phyloP scores from a whole-genome alignment of 2,797 vertebrate genomes.

The Periophthalmus magnuspinnatus region DNA sequence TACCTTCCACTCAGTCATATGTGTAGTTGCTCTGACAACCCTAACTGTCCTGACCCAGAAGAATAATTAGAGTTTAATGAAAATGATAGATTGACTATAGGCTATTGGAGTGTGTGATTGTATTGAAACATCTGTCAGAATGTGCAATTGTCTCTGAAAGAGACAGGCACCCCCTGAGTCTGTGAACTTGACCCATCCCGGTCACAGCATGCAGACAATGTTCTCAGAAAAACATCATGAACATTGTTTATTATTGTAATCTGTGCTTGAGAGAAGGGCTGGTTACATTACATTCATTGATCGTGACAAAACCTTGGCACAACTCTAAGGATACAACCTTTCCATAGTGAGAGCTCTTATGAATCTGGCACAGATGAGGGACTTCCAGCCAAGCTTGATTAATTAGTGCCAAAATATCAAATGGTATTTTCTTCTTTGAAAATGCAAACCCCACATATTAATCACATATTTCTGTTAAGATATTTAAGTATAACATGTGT shows the following conservation, averaged over 20 bases:
- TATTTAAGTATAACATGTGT: not conserved
- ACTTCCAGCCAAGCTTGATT: constrained; percentile 48
- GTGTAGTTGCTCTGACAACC: constrained; percentile 46
- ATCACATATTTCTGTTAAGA: not conserved
- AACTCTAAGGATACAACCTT: constrained; percentile 49
- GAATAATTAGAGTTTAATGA: constrained; percentile 49
- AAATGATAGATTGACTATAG: constrained; percentile 61
- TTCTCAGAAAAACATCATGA: constrained; percentile 14
- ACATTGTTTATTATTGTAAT: constrained; percentile 2
- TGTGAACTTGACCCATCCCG: constrained; percentile 32
- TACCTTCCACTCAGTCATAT: constrained; percentile 58
- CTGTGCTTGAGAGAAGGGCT: not conserved
- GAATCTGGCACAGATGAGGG: constrained; percentile 58
- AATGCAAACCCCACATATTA: constrained; percentile 24
- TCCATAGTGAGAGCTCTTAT: constrained; percentile 62
- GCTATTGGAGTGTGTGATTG: constrained; percentile 70
- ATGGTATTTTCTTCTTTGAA: constrained; percentile 39
- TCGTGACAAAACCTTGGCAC: constrained; percentile 50
- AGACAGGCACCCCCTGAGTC: constrained; percentile 62
- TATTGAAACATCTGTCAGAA: constrained; percentile 69
- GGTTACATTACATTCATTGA: constrained; percentile 19
- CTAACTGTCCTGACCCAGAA: constrained; percentile 37
- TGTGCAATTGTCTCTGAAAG: constrained; percentile 42
- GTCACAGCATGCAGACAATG: not conserved
- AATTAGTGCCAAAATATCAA: constrained; percentile 48